phyloP scores from a whole-genome alignment of 2,797 vertebrate species.

The Intellagama lesueurii region DNA sequence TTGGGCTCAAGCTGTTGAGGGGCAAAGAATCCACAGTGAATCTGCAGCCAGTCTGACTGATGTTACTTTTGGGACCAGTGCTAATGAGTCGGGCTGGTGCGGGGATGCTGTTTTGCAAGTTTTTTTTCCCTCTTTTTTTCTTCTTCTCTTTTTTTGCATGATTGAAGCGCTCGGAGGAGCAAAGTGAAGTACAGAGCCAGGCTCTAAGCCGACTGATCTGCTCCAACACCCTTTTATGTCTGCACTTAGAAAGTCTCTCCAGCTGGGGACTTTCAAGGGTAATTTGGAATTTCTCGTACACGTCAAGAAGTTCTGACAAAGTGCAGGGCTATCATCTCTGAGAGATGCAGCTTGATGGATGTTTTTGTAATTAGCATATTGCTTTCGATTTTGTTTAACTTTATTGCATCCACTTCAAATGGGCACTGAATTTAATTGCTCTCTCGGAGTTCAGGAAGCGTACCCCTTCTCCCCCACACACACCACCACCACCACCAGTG shows the following conservation, averaged over 20 bases:
- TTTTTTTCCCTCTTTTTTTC: neutral
- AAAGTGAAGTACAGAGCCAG: slow-evolving; percentile 4
- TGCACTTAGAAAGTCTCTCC: slow-evolving; percentile 36
- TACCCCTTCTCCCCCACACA: neutral
- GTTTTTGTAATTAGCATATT: slow-evolving; percentile 6
- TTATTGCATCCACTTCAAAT: slow-evolving; percentile 40
- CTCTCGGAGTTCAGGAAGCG: slow-evolving; percentile 34
- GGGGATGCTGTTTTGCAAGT: slow-evolving; percentile 7
- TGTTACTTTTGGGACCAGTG: neutral
- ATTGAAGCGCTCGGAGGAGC: slow-evolving; percentile 25
- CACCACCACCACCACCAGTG: neutral
- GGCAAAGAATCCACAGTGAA: neutral
- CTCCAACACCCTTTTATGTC: neutral
- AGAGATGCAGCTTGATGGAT: neutral
- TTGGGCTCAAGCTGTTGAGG: slow-evolving; percentile 4
- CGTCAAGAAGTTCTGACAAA: slow-evolving; percentile 32
- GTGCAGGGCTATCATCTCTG: neutral
- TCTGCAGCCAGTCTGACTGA: slow-evolving; percentile 24
- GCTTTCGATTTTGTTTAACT: slow-evolving; percentile 4
- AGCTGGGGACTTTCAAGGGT: slow-evolving; percentile 31
- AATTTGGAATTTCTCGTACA: slow-evolving; percentile 31
- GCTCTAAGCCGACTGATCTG: neutral
- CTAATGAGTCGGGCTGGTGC: neutral
- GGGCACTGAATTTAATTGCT: slow-evolving; percentile 40
- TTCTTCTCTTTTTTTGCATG: neutral